Conservation (phyloP, 2,888 invertebrate species). For the Lithophane leautieri region DNA sequence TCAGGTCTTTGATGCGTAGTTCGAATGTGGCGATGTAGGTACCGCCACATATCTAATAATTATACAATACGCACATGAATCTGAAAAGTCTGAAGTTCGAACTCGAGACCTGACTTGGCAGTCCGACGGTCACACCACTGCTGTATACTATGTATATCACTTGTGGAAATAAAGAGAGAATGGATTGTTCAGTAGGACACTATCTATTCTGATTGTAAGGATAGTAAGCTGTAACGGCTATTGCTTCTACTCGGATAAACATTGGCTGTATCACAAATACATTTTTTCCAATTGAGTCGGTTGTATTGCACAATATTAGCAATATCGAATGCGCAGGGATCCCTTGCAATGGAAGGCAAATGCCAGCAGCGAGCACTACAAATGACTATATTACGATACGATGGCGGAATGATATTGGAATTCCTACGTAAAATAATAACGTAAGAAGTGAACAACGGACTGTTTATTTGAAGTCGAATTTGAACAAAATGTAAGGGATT, state of each 20-base stretch:
- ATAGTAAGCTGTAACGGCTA: constrained; percentile 45
- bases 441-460: constrained; percentile 65
- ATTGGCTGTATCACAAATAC: constrained; percentile 64
- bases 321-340: constrained; percentile 81
- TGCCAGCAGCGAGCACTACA: constrained; percentile 78
- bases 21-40: too few species aligned
- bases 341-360: constrained; percentile 82
- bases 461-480: constrained; percentile 63
- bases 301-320: constrained; percentile 83
- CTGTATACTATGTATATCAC: too few species aligned
- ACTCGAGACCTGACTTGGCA: too few species aligned
- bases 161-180: too few species aligned
- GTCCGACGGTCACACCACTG: too few species aligned
- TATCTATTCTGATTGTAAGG: constrained; percentile 30
- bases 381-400: constrained; percentile 82
- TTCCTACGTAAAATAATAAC: constrained; percentile 80
- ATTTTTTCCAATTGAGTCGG: constrained; percentile 70
- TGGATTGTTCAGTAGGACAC: not conserved
- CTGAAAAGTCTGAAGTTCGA: too few species aligned
- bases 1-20: too few species aligned
- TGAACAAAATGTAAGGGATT: constrained; percentile 21
- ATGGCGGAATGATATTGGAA: constrained; percentile 84
- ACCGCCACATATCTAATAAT: too few species aligned
- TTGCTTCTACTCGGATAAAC: constrained; percentile 57
- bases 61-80: too few species aligned